Evolutionary conservation across 2,888 invertebrate genomes (phyloP).

Genomic region (Lottia gigantea): DNA sequence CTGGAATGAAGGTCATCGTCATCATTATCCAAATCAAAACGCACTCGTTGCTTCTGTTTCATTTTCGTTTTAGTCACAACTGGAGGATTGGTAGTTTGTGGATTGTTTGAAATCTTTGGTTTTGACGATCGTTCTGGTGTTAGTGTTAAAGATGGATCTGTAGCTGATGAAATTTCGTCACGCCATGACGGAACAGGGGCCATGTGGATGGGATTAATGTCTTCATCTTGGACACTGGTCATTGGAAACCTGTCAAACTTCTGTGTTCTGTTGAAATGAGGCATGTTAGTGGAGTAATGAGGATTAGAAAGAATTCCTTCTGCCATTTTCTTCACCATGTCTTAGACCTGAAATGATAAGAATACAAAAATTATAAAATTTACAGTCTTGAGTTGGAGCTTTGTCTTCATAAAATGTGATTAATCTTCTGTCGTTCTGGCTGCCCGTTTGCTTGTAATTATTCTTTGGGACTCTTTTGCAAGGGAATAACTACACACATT

Average conservation of each 20-base stretch:
- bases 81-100: not conserved
- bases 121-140: slow-evolving; percentile 46
- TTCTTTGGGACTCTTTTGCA: too few relatives aligned
- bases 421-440: too few relatives aligned
- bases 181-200: slow-evolving; percentile 27
- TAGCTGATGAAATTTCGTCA: slow-evolving; percentile 18
- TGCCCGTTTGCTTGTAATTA: too few relatives aligned
- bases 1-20: slow-evolving; percentile 14
- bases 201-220: slow-evolving; percentile 7
- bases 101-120: slow-evolving; percentile 19
- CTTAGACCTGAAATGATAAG: not conserved
- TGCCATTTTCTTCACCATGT: not conserved
- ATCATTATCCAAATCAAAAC: slow-evolving; percentile 44
- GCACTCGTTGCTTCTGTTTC: slow-evolving; percentile 34
- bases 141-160: slow-evolving; percentile 47
- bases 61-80: slow-evolving; percentile 11
- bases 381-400: too few relatives aligned
- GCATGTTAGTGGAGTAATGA: not conserved
- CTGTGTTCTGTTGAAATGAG: not conserved
- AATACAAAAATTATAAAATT: too few relatives aligned
- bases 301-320: not conserved
- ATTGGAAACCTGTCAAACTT: not conserved
- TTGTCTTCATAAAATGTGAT: too few relatives aligned
- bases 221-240: not conserved
- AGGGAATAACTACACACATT: too few relatives aligned